A percentile compares a stretch with the other conserved stretches of the same genome.
These are phyloP conservation scores for Canis aureus DNA, from an alignment of 2,113 vertebrate genomes.

Conservation along the genomic window DNA sequence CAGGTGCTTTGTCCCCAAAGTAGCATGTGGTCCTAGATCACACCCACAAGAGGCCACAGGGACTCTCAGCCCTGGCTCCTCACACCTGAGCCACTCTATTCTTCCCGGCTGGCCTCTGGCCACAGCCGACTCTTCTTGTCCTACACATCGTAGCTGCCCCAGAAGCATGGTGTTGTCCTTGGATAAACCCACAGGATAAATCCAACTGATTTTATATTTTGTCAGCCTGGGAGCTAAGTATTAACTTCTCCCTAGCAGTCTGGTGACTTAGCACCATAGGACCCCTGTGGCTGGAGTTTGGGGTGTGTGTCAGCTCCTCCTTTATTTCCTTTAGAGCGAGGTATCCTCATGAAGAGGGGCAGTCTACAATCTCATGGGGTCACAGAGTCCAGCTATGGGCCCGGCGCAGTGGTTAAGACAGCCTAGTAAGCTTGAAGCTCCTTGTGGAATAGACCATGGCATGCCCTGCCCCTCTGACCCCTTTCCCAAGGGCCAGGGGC, in stretches of 20 bases:
- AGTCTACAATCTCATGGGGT: not conserved
- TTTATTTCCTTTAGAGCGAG: not conserved
- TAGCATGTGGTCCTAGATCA: not conserved
- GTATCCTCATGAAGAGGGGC: not conserved
- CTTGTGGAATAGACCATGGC: not conserved
- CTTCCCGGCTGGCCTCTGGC: not conserved
- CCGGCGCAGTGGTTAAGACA: not conserved
- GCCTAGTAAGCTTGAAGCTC: not conserved
- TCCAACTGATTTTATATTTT: not conserved
- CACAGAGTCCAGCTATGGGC: not conserved
- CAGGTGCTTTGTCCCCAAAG: not conserved
- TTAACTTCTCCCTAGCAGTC: not conserved
- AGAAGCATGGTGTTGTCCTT: not conserved
- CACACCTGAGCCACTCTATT: not conserved
- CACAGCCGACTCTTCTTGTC: too few relatives aligned
- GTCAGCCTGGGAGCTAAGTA: not conserved
- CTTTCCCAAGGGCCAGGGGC: not conserved
- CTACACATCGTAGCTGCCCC: fast-evolving
- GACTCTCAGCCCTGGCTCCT: not conserved
- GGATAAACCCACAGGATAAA: not conserved
- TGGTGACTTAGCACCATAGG: too few relatives aligned
- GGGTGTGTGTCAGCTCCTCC: too few relatives aligned
- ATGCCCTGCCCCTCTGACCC: fast-evolving
- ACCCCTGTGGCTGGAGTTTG: fast-evolving
- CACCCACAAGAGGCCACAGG: not conserved